A percentile compares a stretch with the other conserved stretches of the same genome.
phyloP scores from a whole-genome alignment of 2,113 vertebrate species.

The Ia io region DNA sequence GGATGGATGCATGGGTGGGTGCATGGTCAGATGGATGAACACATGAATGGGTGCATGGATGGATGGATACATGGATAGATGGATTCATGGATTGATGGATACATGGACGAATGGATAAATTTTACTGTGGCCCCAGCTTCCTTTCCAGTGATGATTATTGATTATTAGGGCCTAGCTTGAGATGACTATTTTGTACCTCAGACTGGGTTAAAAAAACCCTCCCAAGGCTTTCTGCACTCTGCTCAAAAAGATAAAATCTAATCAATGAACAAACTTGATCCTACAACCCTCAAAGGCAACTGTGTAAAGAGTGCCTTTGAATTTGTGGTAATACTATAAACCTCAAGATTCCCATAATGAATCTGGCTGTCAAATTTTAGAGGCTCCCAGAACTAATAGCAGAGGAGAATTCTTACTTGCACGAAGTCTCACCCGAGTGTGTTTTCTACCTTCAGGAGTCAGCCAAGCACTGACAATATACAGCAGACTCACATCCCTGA shows the following conservation, averaged over 20 bases:
- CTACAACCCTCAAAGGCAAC: slow-evolving; percentile 47
- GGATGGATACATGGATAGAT: neutral
- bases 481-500: slow-evolving; percentile 79
- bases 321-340: slow-evolving; percentile 64
- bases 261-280: slow-evolving; percentile 42
- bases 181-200: neutral
- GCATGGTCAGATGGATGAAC: neutral
- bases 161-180: neutral
- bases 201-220: neutral
- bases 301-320: slow-evolving; percentile 60
- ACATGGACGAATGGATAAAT: neutral
- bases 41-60: neutral
- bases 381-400: slow-evolving; percentile 77
- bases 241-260: neutral
- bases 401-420: slow-evolving; percentile 69
- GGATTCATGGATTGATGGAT: neutral
- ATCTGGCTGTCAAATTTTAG: slow-evolving; percentile 78
- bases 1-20: neutral
- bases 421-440: neutral
- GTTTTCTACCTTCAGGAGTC: neutral
- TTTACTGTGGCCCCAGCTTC: neutral
- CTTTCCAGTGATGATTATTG: neutral
- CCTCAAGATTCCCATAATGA: slow-evolving; percentile 67
- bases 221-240: neutral
- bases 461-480: slow-evolving; percentile 65